Evolutionary conservation across 2,888 invertebrate genomes (phyloP), one percentile per base, ranked within the genome.

Genomic region (Caenorhabditis doughertyi): DNA sequence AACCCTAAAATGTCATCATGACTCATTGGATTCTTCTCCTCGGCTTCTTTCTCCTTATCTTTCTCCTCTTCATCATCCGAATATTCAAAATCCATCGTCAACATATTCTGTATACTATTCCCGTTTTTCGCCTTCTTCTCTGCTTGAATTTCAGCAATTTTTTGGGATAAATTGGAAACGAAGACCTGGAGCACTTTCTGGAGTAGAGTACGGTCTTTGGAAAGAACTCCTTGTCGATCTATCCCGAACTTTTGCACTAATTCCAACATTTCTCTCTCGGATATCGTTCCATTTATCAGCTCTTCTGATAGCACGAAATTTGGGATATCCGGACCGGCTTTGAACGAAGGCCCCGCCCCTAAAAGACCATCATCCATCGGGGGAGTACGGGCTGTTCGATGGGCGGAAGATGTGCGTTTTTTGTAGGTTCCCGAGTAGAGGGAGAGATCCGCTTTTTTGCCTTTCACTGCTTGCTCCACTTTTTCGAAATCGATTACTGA

Each of bases 41-140:
- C 73, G 13, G 35, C 49, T 29, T 73, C 62, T 25, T 60, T 23
- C 5, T 84, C 64, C 27, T 84, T 79, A 8, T 87, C 87, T 2
- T 88, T 89, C n/a, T 88, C 89, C 25, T 89, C 90, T 42, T 89
- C 89, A 23, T 91, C 91, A 79, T 91, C 91, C 25, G 89, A 89
- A 71, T 91, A 91, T 32, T 91, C 90, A 74, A 89, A 91, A 47
- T 89, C 86, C 7, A 83, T 87, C 0, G 90, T 84, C 4, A 91
- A 82, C 42, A 91, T 79, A 49, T 89, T 89, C 87, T 91, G 77
- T 9, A 84, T 58, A n/a, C 58, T 76, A 3, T 2, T 71, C 11
- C 71, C 76, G 7, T 55, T 18, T 25, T 51, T 39, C 27, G 55
- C 16, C 2, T 29, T 72, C 18, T 56, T 60, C 16, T 55, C 55